Evolutionary conservation across 92 coral and sea anemone species (phyloP).

Genomic region (Zoanthus sociatus): DNA sequence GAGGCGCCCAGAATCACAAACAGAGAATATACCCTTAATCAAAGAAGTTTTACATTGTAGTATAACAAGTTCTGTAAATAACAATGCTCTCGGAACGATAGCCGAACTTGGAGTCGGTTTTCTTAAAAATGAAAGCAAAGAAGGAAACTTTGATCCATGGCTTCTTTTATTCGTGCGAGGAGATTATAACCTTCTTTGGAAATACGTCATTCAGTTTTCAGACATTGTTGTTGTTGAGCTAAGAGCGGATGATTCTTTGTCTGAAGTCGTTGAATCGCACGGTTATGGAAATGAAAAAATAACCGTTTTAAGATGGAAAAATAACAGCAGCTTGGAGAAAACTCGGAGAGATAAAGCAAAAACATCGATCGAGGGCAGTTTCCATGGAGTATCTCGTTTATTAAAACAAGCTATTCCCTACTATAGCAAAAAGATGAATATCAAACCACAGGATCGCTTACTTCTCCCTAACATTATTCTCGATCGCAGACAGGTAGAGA

Average conservation of each 20-base stretch:
- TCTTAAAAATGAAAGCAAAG: conserved; percentile 5
- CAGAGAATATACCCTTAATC: not conserved
- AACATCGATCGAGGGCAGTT: not conserved
- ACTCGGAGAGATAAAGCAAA: not conserved
- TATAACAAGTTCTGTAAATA: conserved; percentile 4
- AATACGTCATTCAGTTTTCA: conserved; percentile 4
- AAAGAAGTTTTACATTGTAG: not conserved
- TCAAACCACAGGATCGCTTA: conserved; percentile 8
- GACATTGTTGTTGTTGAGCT: conserved; percentile 11
- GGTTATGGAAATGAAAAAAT: not conserved
- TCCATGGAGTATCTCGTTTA: conserved; percentile 2
- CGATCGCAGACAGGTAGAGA: not conserved
- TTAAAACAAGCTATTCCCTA: not conserved
- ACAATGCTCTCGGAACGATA: not conserved
- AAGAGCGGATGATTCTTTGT: not conserved
- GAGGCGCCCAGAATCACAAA: conserved; percentile 10
- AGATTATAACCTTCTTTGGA: not conserved
- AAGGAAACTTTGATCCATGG: not conserved
- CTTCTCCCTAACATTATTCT: not conserved
- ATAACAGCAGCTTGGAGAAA: not conserved
- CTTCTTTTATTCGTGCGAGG: conserved; percentile 1
- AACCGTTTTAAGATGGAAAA: not conserved
- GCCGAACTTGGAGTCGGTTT: conserved; percentile 25
- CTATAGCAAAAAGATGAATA: not conserved
- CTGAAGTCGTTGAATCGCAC: not conserved